Evolutionary conservation across 2,797 vertebrate genomes (phyloP).

Genomic region (Sebastes trivittatus): DNA sequence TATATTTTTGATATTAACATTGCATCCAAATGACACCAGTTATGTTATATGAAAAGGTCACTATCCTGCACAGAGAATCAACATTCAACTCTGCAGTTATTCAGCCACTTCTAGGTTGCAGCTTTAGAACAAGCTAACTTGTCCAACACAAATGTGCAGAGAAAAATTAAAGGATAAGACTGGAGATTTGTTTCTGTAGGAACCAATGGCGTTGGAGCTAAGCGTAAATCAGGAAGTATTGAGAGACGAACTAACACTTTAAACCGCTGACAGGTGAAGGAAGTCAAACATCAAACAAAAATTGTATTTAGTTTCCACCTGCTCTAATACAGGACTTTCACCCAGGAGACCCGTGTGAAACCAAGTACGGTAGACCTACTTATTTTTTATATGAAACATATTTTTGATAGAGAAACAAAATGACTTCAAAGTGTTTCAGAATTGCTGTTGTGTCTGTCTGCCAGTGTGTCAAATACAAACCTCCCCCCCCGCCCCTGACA

Average conservation of each 20-base stretch:
- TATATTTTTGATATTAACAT: no score
- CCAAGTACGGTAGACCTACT: no score
- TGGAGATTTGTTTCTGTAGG: not conserved
- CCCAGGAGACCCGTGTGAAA: not conserved
- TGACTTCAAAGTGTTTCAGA: conserved; percentile 34
- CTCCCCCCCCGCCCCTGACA: conserved; percentile 32
- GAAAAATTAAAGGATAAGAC: no score
- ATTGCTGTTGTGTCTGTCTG: conserved; percentile 39
- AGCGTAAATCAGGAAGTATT: not conserved
- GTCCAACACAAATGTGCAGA: no score
- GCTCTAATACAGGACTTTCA: not conserved
- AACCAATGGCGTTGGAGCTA: no score
- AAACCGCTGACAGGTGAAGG: not conserved
- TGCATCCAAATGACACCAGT: not conserved
- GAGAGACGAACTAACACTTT: not conserved
- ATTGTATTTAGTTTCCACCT: not conserved
- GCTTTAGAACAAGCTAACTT: no score
- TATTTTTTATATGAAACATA: not conserved
- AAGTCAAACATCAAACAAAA: not conserved
- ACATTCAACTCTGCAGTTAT: no score
- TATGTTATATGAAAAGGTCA: not conserved
- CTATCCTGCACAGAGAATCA: not conserved
- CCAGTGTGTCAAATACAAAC: not conserved
- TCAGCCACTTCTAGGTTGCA: no score
- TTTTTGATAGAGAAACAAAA: not conserved